These are phyloP conservation scores for Petromus typicus DNA, from an alignment of 2,113 vertebrate species.

Conservation along the genomic window DNA sequence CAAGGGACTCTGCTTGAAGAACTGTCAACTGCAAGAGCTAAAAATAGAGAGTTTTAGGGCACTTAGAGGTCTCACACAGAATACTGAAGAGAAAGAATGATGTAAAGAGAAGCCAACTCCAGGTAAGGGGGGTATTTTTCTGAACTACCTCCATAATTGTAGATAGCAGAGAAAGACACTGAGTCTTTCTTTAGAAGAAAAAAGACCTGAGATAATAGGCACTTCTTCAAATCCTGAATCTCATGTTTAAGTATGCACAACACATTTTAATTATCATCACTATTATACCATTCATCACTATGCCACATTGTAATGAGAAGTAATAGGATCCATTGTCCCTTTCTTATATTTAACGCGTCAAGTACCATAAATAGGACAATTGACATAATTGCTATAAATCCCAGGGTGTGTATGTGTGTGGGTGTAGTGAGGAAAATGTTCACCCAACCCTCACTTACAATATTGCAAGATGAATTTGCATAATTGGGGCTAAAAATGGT, in stretches of 20 bases:
- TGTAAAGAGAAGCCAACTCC: constrained; percentile 4
- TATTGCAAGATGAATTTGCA: constrained; percentile 85
- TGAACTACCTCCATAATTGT: constrained; percentile 59
- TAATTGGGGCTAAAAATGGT: constrained; percentile 86
- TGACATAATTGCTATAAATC: constrained; percentile 88
- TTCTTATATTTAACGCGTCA: constrained; percentile 86
- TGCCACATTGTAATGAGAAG: constrained; percentile 84
- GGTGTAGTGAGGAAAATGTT: constrained; percentile 66
- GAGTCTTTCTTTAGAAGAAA: constrained; percentile 63
- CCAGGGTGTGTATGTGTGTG: constrained; percentile 67
- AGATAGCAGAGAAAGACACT: constrained; percentile 48
- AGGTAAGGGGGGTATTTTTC: constrained; percentile 52
- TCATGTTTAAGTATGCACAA: constrained; percentile 82
- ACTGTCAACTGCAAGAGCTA: constrained; percentile 60
- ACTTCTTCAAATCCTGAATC: constrained; percentile 77
- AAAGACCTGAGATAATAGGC: constrained; percentile 67
- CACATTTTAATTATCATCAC: constrained; percentile 83
- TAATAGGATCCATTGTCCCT: constrained; percentile 87
- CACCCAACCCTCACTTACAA: constrained; percentile 73
- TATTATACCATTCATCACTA: constrained; percentile 84
- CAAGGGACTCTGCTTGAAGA: constrained; percentile 64
- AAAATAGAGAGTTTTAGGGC: constrained; percentile 69
- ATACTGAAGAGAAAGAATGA: constrained; percentile 37
- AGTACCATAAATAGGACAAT: constrained; percentile 89
- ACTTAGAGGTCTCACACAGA: constrained; percentile 39